A percentile compares a stretch with the other conserved stretches of the same genome.
Evolutionary conservation across 2,113 vertebrate genomes (phyloP).

Genomic region (Megaceryle maxima): DNA sequence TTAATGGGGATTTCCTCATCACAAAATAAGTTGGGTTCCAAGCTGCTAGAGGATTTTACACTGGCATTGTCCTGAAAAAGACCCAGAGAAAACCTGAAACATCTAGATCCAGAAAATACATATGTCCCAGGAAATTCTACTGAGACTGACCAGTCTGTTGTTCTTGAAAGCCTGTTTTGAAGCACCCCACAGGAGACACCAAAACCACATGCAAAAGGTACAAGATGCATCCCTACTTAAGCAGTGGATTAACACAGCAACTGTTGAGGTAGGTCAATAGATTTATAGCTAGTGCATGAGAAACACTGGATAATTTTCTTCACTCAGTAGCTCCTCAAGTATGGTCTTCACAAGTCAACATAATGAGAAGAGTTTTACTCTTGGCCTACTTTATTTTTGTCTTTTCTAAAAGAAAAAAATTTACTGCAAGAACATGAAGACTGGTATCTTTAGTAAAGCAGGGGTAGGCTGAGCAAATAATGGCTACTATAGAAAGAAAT

Average conservation of each 20-base stretch:
- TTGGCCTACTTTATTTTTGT: neutral
- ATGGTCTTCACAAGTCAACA: neutral
- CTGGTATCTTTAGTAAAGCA: neutral
- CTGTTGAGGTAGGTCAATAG: neutral
- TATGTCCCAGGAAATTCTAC: neutral
- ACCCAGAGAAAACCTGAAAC: neutral
- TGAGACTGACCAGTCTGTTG: neutral
- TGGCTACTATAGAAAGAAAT: neutral
- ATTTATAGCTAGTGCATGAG: neutral
- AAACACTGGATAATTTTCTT: neutral
- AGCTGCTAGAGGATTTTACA: constrained; percentile 89
- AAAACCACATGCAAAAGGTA: neutral
- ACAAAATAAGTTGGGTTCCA: constrained; percentile 91
- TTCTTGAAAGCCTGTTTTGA: neutral
- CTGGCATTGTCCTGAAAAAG: constrained; percentile 90
- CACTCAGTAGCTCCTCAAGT: neutral
- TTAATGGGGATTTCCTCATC: constrained; percentile 99
- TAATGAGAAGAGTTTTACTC: neutral
- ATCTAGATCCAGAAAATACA: neutral
- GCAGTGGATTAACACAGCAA: neutral
- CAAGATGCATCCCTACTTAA: neutral
- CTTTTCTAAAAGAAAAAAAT: neutral
- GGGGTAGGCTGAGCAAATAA: neutral
- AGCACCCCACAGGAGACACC: neutral
- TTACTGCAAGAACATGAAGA: neutral